Evolutionary conservation across 2,888 invertebrate species (phyloP).

Genomic region (Ormyrus rosae): DNA sequence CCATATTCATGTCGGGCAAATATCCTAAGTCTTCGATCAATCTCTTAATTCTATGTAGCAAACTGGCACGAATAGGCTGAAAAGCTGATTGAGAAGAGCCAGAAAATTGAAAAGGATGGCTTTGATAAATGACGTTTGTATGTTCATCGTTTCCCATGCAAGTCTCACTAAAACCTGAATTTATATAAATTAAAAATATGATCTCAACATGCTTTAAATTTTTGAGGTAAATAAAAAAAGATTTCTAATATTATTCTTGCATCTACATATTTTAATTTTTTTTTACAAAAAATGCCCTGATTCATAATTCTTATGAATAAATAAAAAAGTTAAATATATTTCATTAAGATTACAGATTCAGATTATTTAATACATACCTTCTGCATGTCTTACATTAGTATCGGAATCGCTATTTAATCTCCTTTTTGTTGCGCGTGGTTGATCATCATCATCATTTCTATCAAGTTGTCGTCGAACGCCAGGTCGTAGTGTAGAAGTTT

Average conservation of each 20-base stretch:
- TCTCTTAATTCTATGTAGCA: neutral
- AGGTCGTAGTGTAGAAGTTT: neutral
- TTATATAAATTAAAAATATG: too few species aligned
- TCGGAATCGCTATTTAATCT: constrained; percentile 50
- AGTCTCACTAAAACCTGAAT: constrained; percentile 48
- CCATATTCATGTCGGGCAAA: too few species aligned
- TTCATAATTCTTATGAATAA: neutral
- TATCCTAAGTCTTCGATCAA: constrained; percentile 33
- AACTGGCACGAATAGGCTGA: constrained; percentile 66
- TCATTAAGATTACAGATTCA: too few species aligned
- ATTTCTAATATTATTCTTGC: neutral
- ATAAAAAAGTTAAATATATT: constrained; percentile 2
- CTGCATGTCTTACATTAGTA: constrained; percentile 24
- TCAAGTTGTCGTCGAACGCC: constrained; percentile 47
- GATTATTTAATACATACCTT: constrained; percentile 12
- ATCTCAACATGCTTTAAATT: too few species aligned
- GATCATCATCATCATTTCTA: constrained; percentile 56
- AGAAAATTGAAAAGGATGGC: constrained; percentile 64
- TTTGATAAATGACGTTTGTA: constrained; percentile 48
- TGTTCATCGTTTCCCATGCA: too few species aligned
- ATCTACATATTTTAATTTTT: neutral
- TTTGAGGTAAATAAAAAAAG: neutral
- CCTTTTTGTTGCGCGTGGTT: constrained; percentile 58
- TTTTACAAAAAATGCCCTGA: neutral
- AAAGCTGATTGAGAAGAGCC: constrained; percentile 71